Evolutionary conservation across 2,888 invertebrate genomes (phyloP).

Genomic region (Plebejus anna): DNA sequence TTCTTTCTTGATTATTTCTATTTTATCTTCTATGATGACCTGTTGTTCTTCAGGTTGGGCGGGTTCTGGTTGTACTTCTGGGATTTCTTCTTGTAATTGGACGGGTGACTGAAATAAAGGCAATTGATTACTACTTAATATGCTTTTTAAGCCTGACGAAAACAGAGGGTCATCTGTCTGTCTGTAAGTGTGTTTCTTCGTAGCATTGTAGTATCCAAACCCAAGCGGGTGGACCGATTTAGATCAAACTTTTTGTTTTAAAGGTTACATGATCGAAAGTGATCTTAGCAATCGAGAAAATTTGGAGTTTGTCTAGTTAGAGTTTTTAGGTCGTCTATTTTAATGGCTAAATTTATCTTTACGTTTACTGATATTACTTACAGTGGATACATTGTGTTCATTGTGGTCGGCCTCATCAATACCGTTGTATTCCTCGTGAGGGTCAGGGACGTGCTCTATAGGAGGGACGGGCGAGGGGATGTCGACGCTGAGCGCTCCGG

Average conservation of each 20-base stretch:
- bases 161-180: no score
- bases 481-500: constrained; percentile 63
- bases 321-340: no score
- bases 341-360: no score
- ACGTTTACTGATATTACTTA: constrained; percentile 32
- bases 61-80: constrained; percentile 45
- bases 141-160: no score
- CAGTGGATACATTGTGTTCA: constrained; percentile 48
- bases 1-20: constrained; percentile 56
- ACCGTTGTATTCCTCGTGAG: constrained; percentile 46
- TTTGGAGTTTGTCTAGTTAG: no score
- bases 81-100: constrained; percentile 55
- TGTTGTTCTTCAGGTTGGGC: constrained; percentile 39
- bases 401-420: constrained; percentile 50
- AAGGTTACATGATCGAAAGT: no score
- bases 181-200: no score
- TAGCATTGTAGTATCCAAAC: no score
- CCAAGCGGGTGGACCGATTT: no score
- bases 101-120: constrained; percentile 49
- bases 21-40: constrained; percentile 41
- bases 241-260: no score
- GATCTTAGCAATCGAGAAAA: no score
- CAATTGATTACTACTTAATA: background rate
- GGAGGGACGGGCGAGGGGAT: constrained; percentile 73
- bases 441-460: constrained; percentile 50